These are phyloP conservation scores for Diarsia dahlii DNA, from an alignment of 2,888 invertebrate genomes.

Conservation along the genomic window DNA sequence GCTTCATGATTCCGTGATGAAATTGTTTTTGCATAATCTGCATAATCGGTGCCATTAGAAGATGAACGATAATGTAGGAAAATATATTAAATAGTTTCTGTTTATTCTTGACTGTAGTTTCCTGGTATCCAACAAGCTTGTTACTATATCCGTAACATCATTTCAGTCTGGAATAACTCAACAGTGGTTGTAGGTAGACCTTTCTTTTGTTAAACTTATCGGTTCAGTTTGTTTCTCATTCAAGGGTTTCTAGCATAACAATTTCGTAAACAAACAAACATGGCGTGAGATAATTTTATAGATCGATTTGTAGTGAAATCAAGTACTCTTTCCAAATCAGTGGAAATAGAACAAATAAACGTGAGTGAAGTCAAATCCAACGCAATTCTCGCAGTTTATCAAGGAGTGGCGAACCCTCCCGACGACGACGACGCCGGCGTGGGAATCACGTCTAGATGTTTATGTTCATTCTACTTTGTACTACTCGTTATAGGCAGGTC, in stretches of 20 bases:
- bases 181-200: background rate
- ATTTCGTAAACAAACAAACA: background rate
- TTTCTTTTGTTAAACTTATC: background rate
- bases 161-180: background rate
- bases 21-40: slow-evolving; percentile 38
- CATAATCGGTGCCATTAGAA: slow-evolving; percentile 13
- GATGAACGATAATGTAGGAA: background rate
- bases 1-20: slow-evolving; percentile 49
- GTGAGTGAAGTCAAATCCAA: slow-evolving; percentile 34
- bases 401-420: slow-evolving; percentile 56
- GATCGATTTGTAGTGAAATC: background rate
- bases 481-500: slow-evolving; percentile 33
- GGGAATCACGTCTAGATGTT: slow-evolving; percentile 50
- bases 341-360: slow-evolving; percentile 1
- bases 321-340: slow-evolving; percentile 5
- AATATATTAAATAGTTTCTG: background rate
- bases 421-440: slow-evolving; percentile 56
- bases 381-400: slow-evolving; percentile 37
- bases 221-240: background rate
- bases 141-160: background rate
- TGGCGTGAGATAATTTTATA: background rate
- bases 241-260: background rate
- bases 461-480: slow-evolving; percentile 28
- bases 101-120: background rate
- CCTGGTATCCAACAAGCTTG: background rate